These are phyloP conservation scores for Minunthozetes semirufus DNA, from an alignment of 2,888 invertebrate species.

Conservation along the genomic window DNA sequence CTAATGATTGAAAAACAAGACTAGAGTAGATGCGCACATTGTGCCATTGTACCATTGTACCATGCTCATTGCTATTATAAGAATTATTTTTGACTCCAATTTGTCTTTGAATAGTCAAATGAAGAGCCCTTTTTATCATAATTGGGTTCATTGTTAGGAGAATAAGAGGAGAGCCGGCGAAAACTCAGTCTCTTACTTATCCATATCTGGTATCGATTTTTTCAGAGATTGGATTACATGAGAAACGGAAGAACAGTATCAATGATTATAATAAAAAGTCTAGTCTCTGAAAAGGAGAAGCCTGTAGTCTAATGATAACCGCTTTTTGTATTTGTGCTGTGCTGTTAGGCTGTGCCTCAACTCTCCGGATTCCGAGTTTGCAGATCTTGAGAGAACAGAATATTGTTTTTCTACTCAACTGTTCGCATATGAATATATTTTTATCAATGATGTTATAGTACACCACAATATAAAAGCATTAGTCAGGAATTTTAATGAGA, in stretches of 20 bases:
- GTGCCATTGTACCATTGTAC: too few species aligned
- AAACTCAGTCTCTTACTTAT: neutral
- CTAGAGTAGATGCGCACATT: too few species aligned
- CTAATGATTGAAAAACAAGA: too few species aligned
- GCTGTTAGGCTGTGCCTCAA: neutral
- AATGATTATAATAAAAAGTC: neutral
- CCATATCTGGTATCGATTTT: neutral
- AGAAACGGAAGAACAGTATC: constrained; percentile 25
- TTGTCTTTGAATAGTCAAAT: too few species aligned
- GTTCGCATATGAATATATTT: neutral
- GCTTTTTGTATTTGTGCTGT: neutral
- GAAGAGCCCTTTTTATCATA: neutral
- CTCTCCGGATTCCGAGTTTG: neutral
- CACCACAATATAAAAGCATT: constrained; percentile 18
- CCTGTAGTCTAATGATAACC: neutral
- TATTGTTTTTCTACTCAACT: neutral
- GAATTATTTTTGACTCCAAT: too few species aligned
- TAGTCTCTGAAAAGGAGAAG: neutral
- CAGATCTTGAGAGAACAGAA: neutral
- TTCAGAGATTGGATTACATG: constrained; percentile 1
- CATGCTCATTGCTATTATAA: too few species aligned
- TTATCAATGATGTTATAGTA: constrained; percentile 6
- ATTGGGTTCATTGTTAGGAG: constrained; percentile 11
- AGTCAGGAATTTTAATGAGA: constrained; percentile 26
- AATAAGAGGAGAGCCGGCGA: neutral